Evolutionary conservation across 2,888 invertebrate genomes (phyloP).

Genomic region (Elgonia sp.): DNA sequence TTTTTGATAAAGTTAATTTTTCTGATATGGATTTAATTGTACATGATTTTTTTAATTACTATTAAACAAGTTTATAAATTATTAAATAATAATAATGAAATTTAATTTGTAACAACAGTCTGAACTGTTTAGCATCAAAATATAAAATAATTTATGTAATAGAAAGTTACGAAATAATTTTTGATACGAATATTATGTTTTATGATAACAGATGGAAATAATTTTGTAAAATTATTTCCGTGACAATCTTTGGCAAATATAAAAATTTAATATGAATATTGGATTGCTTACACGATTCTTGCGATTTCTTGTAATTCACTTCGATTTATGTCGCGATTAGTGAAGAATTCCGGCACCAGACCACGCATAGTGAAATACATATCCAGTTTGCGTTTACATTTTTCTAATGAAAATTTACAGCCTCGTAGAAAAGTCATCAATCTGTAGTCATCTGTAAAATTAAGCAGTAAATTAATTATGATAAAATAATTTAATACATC

Average conservation of each 20-base stretch:
- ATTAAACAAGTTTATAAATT: too few relatives aligned
- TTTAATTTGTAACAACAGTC: too few relatives aligned
- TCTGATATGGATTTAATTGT: too few relatives aligned
- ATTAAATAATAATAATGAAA: too few relatives aligned
- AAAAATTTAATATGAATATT: conserved; percentile 24
- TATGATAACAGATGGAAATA: too few relatives aligned
- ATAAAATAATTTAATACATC: too few relatives aligned
- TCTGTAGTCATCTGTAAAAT: conserved; percentile 91
- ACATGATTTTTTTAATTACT: too few relatives aligned
- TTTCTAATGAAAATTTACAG: conserved; percentile 95
- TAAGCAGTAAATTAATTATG: not conserved
- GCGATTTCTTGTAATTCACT: conserved; percentile 92
- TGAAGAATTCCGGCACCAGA: conserved; percentile 94
- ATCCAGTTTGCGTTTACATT: conserved; percentile 94
- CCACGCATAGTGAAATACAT: conserved; percentile 96
- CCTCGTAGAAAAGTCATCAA: conserved; percentile 94
- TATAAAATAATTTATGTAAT: too few relatives aligned
- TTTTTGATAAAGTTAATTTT: too few relatives aligned
- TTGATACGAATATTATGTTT: too few relatives aligned
- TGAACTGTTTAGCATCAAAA: not conserved
- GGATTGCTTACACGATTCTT: conserved; percentile 90
- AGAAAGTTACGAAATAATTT: too few relatives aligned
- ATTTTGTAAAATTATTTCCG: too few relatives aligned
- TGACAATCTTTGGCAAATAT: not conserved
- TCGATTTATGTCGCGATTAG: conserved; percentile 91